Evolutionary conservation across 2,113 vertebrate species (phyloP).

Genomic region (Protobothrops flavoviridis): DNA sequence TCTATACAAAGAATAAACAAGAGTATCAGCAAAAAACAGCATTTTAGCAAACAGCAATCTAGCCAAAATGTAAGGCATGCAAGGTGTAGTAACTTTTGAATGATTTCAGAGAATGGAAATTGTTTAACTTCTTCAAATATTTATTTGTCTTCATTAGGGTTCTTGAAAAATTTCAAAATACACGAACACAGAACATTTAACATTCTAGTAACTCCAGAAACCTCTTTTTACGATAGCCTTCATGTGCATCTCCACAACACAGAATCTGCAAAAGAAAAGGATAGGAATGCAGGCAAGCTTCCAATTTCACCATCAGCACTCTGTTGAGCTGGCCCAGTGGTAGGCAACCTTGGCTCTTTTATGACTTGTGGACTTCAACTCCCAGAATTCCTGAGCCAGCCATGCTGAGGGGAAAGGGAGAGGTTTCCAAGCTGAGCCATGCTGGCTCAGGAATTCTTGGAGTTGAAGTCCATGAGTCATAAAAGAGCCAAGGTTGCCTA

Average conservation of each 20-base stretch:
- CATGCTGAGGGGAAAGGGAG: too few relatives aligned
- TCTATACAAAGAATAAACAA: conserved; percentile 53
- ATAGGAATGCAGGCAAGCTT: neutral
- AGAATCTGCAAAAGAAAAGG: neutral
- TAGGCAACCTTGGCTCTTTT: too few relatives aligned
- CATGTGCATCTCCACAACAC: neutral
- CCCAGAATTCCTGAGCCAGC: too few relatives aligned
- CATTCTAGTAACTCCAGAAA: neutral
- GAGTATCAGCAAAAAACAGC: neutral
- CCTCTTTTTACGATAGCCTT: too few relatives aligned
- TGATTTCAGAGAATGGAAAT: neutral
- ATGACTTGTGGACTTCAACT: too few relatives aligned
- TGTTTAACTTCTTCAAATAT: neutral
- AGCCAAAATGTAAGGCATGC: neutral
- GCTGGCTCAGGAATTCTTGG: too few relatives aligned
- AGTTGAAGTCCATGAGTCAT: too few relatives aligned
- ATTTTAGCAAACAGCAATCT: neutral
- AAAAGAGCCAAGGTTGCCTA: too few relatives aligned
- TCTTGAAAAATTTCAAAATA: neutral
- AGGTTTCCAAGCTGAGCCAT: too few relatives aligned
- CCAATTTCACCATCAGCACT: neutral
- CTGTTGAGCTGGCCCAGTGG: too few relatives aligned
- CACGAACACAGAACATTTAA: neutral
- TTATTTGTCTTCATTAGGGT: neutral
- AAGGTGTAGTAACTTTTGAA: neutral